These are phyloP conservation scores for Eleginops maclovinus DNA, from an alignment of 2,113 vertebrate genomes.

Conservation along the genomic window DNA sequence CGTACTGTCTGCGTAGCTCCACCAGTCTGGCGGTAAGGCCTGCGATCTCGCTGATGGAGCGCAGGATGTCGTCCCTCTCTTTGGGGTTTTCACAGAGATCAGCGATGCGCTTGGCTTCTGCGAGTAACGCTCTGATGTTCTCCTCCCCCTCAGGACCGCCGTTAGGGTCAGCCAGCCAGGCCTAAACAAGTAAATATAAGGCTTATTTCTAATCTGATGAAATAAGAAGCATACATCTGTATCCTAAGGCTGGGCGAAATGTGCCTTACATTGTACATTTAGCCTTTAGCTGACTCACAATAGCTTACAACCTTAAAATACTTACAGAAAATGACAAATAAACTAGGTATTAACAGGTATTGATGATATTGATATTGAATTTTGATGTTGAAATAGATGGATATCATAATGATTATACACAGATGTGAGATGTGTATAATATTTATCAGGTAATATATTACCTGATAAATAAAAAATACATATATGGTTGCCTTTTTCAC, in stretches of 20 bases:
- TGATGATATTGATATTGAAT: too few species aligned
- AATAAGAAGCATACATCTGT: not conserved
- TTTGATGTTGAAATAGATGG: too few species aligned
- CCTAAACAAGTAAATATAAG: slow-evolving; percentile 77
- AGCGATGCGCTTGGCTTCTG: slow-evolving; percentile 94
- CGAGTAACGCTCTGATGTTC: slow-evolving; percentile 90
- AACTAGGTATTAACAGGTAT: not conserved
- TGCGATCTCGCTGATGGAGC: slow-evolving; percentile 94
- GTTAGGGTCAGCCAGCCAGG: slow-evolving; percentile 96
- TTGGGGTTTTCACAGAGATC: slow-evolving; percentile 96
- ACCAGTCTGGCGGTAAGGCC: slow-evolving; percentile 91
- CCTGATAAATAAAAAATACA: too few species aligned
- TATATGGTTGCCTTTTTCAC: too few species aligned
- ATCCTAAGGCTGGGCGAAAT: not conserved
- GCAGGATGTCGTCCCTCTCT: slow-evolving; percentile 96
- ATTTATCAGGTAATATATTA: too few species aligned
- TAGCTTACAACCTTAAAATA: not conserved
- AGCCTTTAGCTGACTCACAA: not conserved
- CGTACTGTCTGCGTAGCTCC: slow-evolving; percentile 93
- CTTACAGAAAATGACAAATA: not conserved
- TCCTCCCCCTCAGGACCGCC: slow-evolving; percentile 96
- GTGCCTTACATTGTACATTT: not conserved
- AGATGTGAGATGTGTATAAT: too few species aligned
- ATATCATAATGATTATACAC: too few species aligned
- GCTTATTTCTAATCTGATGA: not conserved